A percentile compares a stretch with the other conserved stretches of the same genome.
Conservation (phyloP, 2,113 vertebrate genomes). For the Brienomyrus longianalis region DNA sequence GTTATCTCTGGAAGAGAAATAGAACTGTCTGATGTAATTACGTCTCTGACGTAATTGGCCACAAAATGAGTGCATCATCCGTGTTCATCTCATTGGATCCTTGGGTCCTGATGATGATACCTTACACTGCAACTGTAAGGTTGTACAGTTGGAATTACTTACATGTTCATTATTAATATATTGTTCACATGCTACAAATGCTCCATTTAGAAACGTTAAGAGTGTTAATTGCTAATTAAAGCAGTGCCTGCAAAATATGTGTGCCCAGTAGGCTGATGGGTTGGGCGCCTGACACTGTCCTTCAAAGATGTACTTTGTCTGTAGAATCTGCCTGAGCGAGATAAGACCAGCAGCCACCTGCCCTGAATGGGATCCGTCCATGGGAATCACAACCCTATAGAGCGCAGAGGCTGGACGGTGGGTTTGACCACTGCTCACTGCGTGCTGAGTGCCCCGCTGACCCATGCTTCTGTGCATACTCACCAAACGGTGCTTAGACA, state of each 20-base stretch:
- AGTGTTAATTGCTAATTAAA: neutral
- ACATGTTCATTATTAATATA: neutral
- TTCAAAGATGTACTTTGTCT: conserved; percentile 42
- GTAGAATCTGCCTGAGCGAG: conserved; percentile 71
- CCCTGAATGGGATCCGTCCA: conserved; percentile 70
- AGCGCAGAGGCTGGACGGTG: conserved; percentile 62
- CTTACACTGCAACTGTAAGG: neutral
- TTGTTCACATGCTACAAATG: neutral
- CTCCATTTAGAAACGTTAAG: neutral
- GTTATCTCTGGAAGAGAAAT: neutral
- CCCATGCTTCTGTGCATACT: conserved; percentile 22
- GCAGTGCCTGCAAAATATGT: neutral
- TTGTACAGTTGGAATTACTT: neutral
- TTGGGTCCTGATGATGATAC: neutral
- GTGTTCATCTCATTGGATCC: neutral
- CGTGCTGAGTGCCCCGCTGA: conserved; percentile 28
- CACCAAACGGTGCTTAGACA: neutral
- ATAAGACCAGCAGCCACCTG: conserved; percentile 67
- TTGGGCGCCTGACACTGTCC: neutral
- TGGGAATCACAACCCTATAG: conserved; percentile 73
- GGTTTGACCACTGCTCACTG: conserved; percentile 30
- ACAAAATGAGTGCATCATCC: neutral
- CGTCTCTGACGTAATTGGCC: neutral
- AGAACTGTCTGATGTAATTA: neutral
- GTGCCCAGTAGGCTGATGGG: neutral